Evolutionary conservation across 2,888 invertebrate species (phyloP).

Genomic region (Calameuta filiformis): DNA sequence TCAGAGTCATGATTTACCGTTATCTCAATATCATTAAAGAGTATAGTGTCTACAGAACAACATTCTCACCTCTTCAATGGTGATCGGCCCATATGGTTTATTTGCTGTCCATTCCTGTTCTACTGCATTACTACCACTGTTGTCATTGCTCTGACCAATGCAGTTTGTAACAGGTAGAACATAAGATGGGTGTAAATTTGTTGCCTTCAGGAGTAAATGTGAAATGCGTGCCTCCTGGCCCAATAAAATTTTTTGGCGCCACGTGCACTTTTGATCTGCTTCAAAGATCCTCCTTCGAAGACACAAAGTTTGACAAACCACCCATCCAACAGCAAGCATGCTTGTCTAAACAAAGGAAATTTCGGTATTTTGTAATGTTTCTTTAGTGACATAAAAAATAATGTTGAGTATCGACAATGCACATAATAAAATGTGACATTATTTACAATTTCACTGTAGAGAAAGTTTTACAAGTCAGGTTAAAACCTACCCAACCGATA

Average conservation of each 20-base stretch:
- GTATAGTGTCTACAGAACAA: conserved; percentile 43
- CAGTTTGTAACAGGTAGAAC: conserved; percentile 48
- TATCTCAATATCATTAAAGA: conserved; percentile 11
- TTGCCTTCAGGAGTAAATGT: conserved; percentile 36
- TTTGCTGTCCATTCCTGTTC: conserved; percentile 17
- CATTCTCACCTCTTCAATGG: conserved; percentile 58
- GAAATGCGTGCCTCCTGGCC: conserved; percentile 36
- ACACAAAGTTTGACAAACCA: conserved; percentile 71
- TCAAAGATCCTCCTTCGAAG: conserved; percentile 47
- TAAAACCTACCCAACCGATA: conserved; percentile 54
- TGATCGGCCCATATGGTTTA: conserved; percentile 50
- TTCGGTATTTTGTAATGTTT: neutral
- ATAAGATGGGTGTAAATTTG: conserved; percentile 42
- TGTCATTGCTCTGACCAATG: conserved; percentile 25
- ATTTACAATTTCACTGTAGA: neutral
- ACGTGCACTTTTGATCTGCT: conserved; percentile 29
- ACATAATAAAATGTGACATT: neutral
- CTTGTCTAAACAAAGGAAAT: conserved; percentile 68
- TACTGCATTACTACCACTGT: neutral
- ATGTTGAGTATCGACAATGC: neutral
- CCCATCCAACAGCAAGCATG: conserved; percentile 73
- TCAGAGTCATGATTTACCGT: too few species aligned
- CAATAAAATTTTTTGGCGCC: conserved; percentile 35
- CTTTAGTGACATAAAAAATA: neutral
- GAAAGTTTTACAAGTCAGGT: conserved; percentile 9